Conservation (phyloP, 2,113 vertebrate species). For the Struthio camelus region DNA sequence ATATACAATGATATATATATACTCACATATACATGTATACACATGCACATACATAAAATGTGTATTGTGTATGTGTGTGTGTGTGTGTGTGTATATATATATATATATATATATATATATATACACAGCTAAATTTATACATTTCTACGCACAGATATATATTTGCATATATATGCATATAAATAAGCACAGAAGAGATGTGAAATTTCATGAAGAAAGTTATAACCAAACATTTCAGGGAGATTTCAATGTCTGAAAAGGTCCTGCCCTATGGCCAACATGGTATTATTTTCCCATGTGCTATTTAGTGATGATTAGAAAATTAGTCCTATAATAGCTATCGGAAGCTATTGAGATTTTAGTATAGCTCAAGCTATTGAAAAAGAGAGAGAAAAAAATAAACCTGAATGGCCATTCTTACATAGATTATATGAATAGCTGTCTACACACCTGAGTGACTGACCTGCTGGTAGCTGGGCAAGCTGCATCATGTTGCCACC, state of each 20-base stretch:
- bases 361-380: not conserved
- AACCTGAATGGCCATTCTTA: not conserved
- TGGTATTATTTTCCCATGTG: not conserved
- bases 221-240: not conserved
- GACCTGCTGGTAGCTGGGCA: not conserved
- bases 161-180: not conserved
- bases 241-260: not conserved
- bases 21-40: no score
- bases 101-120: not conserved
- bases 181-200: not conserved
- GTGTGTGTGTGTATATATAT: not conserved
- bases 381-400: conserved; percentile 3
- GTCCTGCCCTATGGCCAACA: not conserved
- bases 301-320: not conserved
- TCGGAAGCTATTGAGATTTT: not conserved
- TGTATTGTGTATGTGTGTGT: not conserved
- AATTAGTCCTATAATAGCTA: not conserved
- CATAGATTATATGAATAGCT: not conserved
- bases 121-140: not conserved
- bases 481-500: no score
- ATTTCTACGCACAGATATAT: not conserved
- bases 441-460: not conserved
- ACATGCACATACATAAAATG: no score
- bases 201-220: not conserved
- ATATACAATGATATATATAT: not conserved